Conservation (phyloP, 2,888 invertebrate species). For the Melanostoma scalare region DNA sequence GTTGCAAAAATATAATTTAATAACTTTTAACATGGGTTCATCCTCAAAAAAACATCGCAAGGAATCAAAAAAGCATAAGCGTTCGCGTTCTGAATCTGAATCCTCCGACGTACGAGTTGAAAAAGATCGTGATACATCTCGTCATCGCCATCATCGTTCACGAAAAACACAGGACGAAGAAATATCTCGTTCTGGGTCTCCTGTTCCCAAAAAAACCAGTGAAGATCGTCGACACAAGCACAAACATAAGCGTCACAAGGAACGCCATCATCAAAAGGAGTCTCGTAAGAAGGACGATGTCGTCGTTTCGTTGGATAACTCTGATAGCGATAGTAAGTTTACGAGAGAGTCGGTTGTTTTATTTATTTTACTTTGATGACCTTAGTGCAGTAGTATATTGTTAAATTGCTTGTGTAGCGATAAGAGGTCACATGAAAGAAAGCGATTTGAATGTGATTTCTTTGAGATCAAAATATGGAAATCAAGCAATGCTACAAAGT, state of each 20-base stretch:
- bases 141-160: conserved; percentile 74
- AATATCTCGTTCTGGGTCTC: conserved; percentile 53
- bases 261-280: conserved; percentile 76
- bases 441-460: conserved; percentile 70
- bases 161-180: conserved; percentile 62
- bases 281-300: conserved; percentile 73
- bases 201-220: conserved; percentile 26
- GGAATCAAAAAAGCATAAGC: conserved; percentile 79
- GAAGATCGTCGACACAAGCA: conserved; percentile 76
- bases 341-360: conserved; percentile 12
- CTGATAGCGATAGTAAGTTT: conserved; percentile 82
- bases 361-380: not conserved
- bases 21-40: conserved; percentile 78
- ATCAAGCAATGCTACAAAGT: conserved; percentile 74
- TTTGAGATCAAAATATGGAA: conserved; percentile 24
- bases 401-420: conserved; percentile 45
- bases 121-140: conserved; percentile 59
- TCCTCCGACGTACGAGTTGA: conserved; percentile 67
- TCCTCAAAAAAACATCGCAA: conserved; percentile 81
- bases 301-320: conserved; percentile 79
- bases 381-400: conserved; percentile 59
- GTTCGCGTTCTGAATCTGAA: conserved; percentile 75
- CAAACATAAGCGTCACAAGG: conserved; percentile 79
- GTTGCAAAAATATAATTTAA: conserved; percentile 18
- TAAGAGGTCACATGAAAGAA: conserved; percentile 66